Percentiles rank a stretch among this genome's conserved stretches.
Conservation (phyloP, 2,888 invertebrate genomes). For the Synergus laeviventris region DNA sequence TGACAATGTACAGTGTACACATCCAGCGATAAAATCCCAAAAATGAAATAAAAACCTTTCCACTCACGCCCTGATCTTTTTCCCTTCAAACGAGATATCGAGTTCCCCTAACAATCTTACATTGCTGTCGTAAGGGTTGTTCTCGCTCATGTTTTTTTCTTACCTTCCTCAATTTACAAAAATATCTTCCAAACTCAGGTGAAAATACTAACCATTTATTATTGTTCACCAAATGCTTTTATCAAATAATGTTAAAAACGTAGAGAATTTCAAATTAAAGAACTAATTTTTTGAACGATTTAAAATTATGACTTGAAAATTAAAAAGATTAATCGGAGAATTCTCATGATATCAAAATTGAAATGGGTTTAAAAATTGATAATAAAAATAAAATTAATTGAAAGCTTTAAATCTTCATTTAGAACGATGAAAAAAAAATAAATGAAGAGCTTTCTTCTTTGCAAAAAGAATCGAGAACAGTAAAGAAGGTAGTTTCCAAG, state of each 20-base stretch:
- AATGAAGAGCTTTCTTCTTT: background rate
- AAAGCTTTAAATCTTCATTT: background rate
- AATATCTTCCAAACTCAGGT: background rate
- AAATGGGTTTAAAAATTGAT: background rate
- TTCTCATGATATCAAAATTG: too few relatives aligned
- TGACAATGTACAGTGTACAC: constrained; percentile 37
- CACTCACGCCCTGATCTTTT: constrained; percentile 17
- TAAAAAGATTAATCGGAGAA: too few relatives aligned
- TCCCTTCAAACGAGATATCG: constrained; percentile 28
- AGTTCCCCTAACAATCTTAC: constrained; percentile 15
- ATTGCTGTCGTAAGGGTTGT: constrained; percentile 22
- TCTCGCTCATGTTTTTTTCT: background rate
- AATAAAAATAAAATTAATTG: background rate
- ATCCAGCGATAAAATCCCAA: constrained; percentile 26
- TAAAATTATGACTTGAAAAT: too few relatives aligned
- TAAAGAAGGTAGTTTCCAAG: background rate
- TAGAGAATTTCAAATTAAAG: background rate
- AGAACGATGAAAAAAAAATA: background rate
- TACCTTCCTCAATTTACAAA: background rate
- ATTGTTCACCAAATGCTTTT: background rate
- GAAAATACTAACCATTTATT: background rate
- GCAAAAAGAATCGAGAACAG: background rate
- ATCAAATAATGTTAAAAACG: too few relatives aligned
- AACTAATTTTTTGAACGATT: too few relatives aligned
- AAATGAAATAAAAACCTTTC: background rate